Base-by-base conservation (phyloP, 2,113 vertebrate species). In the Dromaius novaehollandiae region DNA sequence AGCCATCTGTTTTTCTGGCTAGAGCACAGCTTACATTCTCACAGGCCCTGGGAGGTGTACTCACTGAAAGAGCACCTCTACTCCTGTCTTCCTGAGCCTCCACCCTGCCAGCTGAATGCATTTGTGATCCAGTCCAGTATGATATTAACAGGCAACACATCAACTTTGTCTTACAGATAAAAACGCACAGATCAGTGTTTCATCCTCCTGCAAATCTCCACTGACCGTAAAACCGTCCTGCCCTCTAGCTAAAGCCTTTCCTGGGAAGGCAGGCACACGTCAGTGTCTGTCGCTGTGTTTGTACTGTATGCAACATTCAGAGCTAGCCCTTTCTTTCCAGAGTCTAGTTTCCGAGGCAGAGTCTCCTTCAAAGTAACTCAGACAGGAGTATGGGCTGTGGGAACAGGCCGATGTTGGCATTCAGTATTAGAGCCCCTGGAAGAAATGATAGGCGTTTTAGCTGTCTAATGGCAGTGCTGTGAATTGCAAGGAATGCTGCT, bases 1-100 rank as follows among this genome's bases (percentile, higher is more conserved):
- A 88, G 65, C 86, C 92, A 78, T 96, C 94, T 88, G 58, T 86
- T 94, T 86, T 48, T 80, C 64, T 80, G 44, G 60, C 82, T 92
- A 30, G 53, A 65, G 46, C 53, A 12, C 1, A 73, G 69, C 46
- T 68, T 83, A 60, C 25, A 50, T 91, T 93, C 85, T 64, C 7
- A 0, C 30, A 26, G 30, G 42, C 66, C 77, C 64, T 83, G 75
- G n/a, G 68, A 88, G 32, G 25, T 88, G 63, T 86, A 7, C 51
- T 74, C 76, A 19, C 68, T 82, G 86, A 82, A 76, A 32, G 64
- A 63, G 40, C 48, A 26, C 75, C 46, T 75, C 38, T 40, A 2
- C 3, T 70, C 82, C 86, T 81, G 50, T 80, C 81, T 93, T 64
- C 60, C 36, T 36, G n/a, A 88, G 32, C 53, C 56, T 69, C 48